These are phyloP conservation scores for Myotis myotis DNA, from an alignment of 2,797 vertebrate genomes.

Conservation along the genomic window DNA sequence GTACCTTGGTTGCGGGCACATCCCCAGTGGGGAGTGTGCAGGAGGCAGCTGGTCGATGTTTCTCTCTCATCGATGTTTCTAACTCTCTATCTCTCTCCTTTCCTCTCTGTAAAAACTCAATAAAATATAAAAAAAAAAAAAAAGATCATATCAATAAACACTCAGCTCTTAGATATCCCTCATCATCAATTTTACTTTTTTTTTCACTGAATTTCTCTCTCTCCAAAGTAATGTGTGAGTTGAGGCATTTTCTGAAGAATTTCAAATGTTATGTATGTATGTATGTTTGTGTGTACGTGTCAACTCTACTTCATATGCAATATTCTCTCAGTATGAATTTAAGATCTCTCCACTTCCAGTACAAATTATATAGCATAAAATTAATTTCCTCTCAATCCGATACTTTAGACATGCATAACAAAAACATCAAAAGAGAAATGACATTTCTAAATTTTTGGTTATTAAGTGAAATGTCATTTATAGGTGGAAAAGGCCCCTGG, in stretches of 20 bases:
- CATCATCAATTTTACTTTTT: neutral
- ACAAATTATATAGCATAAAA: neutral
- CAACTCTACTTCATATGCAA: neutral
- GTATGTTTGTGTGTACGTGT: neutral
- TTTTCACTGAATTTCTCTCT: neutral
- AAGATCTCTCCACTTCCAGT: neutral
- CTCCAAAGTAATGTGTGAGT: neutral
- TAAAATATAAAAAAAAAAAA: too few relatives aligned
- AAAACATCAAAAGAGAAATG: neutral
- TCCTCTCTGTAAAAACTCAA: too few relatives aligned
- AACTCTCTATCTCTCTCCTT: too few relatives aligned
- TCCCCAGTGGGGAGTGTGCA: too few relatives aligned
- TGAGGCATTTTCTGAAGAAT: slow-evolving; percentile 1
- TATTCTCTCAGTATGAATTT: neutral
- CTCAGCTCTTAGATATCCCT: neutral
- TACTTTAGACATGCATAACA: neutral
- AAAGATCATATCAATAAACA: neutral
- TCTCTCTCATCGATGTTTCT: too few relatives aligned
- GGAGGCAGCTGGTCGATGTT: too few relatives aligned
- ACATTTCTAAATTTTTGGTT: neutral
- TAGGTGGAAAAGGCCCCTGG: neutral
- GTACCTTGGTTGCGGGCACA: too few relatives aligned
- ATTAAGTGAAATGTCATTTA: neutral
- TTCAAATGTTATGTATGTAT: neutral
- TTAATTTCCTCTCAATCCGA: neutral